phyloP scores from a whole-genome alignment of 2,113 vertebrate genomes.

The Zapornia atra region DNA sequence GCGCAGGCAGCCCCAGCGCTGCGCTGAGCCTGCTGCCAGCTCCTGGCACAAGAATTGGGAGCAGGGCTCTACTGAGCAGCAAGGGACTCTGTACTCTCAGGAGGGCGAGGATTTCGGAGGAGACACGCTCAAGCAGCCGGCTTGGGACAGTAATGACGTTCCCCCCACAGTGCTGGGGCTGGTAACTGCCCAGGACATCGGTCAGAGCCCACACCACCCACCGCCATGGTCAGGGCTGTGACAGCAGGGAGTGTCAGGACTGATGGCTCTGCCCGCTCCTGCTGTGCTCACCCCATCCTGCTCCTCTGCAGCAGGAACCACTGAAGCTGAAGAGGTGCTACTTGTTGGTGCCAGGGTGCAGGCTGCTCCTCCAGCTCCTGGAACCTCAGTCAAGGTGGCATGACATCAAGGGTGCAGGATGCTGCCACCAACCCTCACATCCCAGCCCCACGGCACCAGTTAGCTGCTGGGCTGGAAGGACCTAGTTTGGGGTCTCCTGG shows the following conservation, averaged over 20 bases:
- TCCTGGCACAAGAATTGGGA: neutral
- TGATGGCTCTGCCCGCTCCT: accelerated
- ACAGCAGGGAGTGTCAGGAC: neutral
- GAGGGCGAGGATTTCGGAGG: neutral
- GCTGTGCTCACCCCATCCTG: accelerated
- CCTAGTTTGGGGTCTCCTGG: neutral
- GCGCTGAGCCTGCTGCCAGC: accelerated
- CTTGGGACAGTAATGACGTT: neutral
- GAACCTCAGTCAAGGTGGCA: accelerated
- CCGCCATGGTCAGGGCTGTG: neutral
- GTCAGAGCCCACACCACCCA: neutral
- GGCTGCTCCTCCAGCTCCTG: neutral
- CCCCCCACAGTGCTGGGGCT: neutral
- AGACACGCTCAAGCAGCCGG: neutral
- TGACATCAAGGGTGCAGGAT: accelerated
- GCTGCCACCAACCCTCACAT: neutral
- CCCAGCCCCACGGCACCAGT: neutral
- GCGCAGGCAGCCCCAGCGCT: neutral
- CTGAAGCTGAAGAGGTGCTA: accelerated
- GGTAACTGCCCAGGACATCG: neutral
- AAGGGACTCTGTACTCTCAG: neutral
- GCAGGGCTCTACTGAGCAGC: accelerated
- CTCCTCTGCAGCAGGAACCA: neutral
- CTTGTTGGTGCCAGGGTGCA: accelerated
- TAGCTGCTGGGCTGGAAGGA: neutral